These are phyloP conservation scores for Cryptoprocta ferox DNA, from an alignment of 2,797 vertebrate genomes.

Conservation along the genomic window DNA sequence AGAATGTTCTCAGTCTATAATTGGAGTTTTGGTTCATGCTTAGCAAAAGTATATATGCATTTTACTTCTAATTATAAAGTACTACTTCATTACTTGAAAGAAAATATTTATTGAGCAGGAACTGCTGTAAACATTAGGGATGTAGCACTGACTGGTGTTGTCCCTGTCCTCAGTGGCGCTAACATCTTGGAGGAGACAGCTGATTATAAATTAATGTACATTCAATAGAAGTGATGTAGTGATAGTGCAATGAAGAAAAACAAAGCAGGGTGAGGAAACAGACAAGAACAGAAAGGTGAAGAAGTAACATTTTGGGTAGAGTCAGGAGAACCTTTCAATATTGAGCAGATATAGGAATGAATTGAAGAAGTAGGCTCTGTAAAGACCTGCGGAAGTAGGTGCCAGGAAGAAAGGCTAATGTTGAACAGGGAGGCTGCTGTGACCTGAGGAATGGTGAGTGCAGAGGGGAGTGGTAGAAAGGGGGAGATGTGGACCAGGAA, in stretches of 20 bases:
- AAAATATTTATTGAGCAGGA: neutral
- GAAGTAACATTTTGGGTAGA: neutral
- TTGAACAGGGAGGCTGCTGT: neutral
- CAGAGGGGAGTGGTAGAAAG: neutral
- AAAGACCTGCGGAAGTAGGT: neutral
- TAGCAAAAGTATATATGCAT: constrained; percentile 25
- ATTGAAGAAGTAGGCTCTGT: neutral
- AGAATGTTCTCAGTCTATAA: constrained; percentile 19
- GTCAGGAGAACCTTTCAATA: neutral
- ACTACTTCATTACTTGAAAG: neutral
- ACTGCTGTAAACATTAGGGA: neutral
- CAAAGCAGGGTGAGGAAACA: neutral
- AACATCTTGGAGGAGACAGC: neutral
- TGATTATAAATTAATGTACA: neutral
- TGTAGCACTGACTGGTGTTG: neutral
- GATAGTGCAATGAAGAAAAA: neutral
- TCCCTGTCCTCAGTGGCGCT: neutral
- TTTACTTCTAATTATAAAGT: constrained; percentile 42
- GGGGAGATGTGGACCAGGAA: neutral
- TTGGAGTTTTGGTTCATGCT: constrained; percentile 5
- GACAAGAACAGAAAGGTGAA: neutral
- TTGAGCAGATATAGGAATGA: neutral
- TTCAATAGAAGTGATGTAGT: neutral
- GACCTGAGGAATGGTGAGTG: neutral
- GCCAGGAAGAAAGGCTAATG: neutral